phyloP scores from a whole-genome alignment of 2,888 invertebrate genomes.

The Ferdinandea cuprea region DNA sequence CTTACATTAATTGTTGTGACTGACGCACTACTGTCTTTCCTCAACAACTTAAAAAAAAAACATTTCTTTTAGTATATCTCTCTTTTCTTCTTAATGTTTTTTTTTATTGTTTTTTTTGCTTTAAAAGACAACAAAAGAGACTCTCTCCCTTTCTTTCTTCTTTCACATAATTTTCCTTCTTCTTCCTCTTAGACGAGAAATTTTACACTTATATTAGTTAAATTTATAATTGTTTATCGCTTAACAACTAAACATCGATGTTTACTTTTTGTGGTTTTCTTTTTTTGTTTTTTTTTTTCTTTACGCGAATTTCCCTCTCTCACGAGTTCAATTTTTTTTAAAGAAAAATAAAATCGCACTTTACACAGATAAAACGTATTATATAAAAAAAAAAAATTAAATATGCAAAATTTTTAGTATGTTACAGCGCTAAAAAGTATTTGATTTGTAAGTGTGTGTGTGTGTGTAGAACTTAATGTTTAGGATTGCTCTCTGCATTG shows the following conservation, averaged over 20 bases:
- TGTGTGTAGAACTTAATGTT: conserved; percentile 66
- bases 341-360: conserved; percentile 49
- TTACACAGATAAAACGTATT: conserved; percentile 57
- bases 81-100: background rate
- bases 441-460: conserved; percentile 49
- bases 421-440: conserved; percentile 67
- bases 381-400: conserved; percentile 42
- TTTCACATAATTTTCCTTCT: background rate
- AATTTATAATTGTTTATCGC: conserved; percentile 37
- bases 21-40: background rate
- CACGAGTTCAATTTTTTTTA: conserved; percentile 15
- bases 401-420: conserved; percentile 53
- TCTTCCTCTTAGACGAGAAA: conserved; percentile 48
- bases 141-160: conserved; percentile 15
- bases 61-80: conserved; percentile 20
- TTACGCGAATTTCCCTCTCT: conserved; percentile 1
- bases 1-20: background rate
- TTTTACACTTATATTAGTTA: conserved; percentile 59
- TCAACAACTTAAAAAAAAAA: background rate
- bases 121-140: conserved; percentile 64
- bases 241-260: conserved; percentile 71
- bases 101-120: conserved; percentile 46
- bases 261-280: conserved; percentile 59
- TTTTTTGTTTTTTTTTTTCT: conserved; percentile 2
- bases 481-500: conserved; percentile 74